Conservation (phyloP, 1,140 invertebrate species). For the Delia radicum region DNA sequence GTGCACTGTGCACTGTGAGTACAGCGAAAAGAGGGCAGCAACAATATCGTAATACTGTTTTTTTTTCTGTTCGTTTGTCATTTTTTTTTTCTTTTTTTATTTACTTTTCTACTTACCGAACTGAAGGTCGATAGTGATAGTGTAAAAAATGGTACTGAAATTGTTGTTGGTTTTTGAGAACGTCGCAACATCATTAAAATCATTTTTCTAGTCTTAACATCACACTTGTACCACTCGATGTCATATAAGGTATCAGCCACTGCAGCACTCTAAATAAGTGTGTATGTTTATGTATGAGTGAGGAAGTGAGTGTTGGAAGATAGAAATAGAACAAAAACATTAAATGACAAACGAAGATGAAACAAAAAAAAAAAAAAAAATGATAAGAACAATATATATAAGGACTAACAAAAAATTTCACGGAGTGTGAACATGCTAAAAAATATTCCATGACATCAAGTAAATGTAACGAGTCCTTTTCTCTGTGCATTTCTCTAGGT, state of each 20-base stretch:
- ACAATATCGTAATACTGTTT: neutral
- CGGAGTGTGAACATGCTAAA: neutral
- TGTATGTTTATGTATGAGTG: too few species aligned
- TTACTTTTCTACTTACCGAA: constrained; percentile 35
- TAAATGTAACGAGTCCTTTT: neutral
- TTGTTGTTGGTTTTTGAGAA: constrained; percentile 48
- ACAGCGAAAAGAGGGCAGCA: neutral
- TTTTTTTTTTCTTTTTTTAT: neutral
- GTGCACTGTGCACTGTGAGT: too few species aligned
- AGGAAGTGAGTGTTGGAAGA: neutral
- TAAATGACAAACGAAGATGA: neutral
- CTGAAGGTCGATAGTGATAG: constrained; percentile 47
- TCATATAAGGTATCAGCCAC: constrained; percentile 47
- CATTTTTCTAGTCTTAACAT: constrained; percentile 50
- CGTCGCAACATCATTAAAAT: constrained; percentile 53
- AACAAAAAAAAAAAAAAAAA: neutral
- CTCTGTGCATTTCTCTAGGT: neutral
- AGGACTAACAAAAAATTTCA: neutral
- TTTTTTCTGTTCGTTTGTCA: too few species aligned
- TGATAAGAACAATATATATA: neutral
- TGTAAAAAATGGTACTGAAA: constrained; percentile 52
- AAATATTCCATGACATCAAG: neutral
- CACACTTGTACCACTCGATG: constrained; percentile 53
- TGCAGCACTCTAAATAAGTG: constrained; percentile 46
- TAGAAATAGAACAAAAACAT: neutral